Evolutionary conservation across 2,888 invertebrate species (phyloP).

Genomic region (Eilema depressum): DNA sequence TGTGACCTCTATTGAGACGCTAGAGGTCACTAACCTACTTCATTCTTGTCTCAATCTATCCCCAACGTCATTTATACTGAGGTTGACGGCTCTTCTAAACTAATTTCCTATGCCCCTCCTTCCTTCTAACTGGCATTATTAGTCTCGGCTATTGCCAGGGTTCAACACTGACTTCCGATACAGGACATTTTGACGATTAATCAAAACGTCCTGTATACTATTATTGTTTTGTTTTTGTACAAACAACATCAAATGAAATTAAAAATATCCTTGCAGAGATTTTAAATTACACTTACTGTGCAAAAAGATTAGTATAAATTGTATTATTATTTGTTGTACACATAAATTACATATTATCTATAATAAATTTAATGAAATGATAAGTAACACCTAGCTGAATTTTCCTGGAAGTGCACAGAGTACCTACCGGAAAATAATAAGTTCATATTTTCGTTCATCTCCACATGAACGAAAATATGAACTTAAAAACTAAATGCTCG

Average conservation of each 20-base stretch:
- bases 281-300: not conserved
- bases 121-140: not conserved
- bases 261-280: not conserved
- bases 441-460: no score
- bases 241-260: not conserved
- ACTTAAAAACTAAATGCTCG: no score
- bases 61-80: not conserved
- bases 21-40: not conserved
- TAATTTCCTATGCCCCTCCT: conserved; percentile 3
- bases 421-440: no score
- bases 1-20: not conserved
- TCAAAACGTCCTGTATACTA: not conserved
- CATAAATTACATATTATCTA: not conserved
- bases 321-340: not conserved
- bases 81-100: conserved; percentile 4
- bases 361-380: not conserved
- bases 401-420: not conserved
- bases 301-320: not conserved
- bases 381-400: not conserved
- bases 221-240: not conserved
- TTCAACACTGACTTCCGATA: not conserved
- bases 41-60: not conserved
- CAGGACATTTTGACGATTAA: not conserved
- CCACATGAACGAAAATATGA: no score
- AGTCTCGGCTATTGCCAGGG: not conserved